These are phyloP conservation scores for Onychomys arenicola DNA, from an alignment of 2,797 vertebrate genomes.

Conservation along the genomic window DNA sequence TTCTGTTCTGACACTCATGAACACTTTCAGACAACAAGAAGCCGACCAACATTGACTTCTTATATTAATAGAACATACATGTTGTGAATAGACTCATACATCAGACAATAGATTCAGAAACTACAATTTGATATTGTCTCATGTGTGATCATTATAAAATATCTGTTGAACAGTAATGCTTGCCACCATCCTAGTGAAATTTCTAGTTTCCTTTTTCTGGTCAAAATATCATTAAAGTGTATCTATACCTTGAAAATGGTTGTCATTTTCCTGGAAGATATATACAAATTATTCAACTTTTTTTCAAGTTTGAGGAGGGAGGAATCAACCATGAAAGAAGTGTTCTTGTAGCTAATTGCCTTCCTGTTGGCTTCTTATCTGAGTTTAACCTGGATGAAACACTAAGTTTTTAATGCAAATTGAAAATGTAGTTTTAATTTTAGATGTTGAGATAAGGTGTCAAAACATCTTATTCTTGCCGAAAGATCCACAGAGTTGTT, in stretches of 20 bases:
- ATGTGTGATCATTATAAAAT: constrained; percentile 33
- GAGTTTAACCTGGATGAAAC: constrained; percentile 70
- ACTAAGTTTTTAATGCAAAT: constrained; percentile 65
- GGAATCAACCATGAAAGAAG: constrained; percentile 42
- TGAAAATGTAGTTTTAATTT: constrained; percentile 78
- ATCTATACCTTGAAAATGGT: constrained; percentile 18
- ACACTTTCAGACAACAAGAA: constrained; percentile 4
- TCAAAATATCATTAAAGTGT: constrained; percentile 28
- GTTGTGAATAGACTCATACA: neutral
- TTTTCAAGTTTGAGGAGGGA: neutral
- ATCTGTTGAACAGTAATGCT: constrained; percentile 15
- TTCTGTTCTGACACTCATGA: neutral
- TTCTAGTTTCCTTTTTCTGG: constrained; percentile 25
- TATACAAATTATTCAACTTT: constrained; percentile 18
- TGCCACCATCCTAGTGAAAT: constrained; percentile 51
- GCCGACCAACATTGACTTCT: neutral
- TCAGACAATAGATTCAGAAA: constrained; percentile 53
- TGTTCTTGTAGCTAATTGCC: constrained; percentile 41
- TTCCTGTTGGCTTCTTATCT: constrained; percentile 44
- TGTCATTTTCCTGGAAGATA: constrained; percentile 25
- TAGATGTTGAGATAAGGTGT: constrained; percentile 70
- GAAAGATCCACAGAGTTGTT: constrained; percentile 54
- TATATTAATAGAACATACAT: neutral
- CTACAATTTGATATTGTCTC: constrained; percentile 16
- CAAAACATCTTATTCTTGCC: constrained; percentile 66